These are phyloP conservation scores for Lumbricus terrestris DNA, from an alignment of 2,888 invertebrate species.

Conservation along the genomic window DNA sequence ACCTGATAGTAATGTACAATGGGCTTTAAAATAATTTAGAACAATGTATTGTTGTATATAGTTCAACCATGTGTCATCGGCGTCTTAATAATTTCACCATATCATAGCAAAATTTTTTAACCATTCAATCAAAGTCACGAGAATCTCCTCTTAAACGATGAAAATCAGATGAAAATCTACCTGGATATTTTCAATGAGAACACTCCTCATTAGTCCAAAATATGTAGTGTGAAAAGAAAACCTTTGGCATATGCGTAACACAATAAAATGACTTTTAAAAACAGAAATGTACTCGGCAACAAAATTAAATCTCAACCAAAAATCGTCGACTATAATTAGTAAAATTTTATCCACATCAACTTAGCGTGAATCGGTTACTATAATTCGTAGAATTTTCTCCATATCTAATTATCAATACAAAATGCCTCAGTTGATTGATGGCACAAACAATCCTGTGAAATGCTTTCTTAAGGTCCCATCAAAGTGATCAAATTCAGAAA, in stretches of 20 bases:
- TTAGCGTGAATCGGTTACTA: too few species aligned
- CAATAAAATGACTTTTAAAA: background rate
- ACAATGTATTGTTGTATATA: background rate
- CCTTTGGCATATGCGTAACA: background rate
- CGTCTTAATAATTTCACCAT: background rate
- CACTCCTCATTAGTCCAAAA: background rate
- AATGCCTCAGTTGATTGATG: background rate
- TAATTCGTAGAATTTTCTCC: too few species aligned
- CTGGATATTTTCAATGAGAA: too few species aligned
- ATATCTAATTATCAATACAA: too few species aligned
- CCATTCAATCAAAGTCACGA: background rate
- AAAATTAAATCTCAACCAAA: background rate
- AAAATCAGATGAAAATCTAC: background rate
- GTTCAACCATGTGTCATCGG: background rate
- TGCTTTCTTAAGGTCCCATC: background rate
- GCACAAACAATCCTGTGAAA: background rate
- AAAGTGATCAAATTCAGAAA: background rate
- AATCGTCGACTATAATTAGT: background rate
- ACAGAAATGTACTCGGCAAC: background rate
- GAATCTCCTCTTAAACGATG: background rate
- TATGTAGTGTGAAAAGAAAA: background rate
- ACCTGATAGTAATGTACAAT: background rate
- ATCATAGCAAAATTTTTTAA: background rate
- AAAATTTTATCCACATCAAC: too few species aligned
- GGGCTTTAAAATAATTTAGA: background rate